Conservation (phyloP, 2,113 vertebrate species). For the Ageneiosus marmoratus region DNA sequence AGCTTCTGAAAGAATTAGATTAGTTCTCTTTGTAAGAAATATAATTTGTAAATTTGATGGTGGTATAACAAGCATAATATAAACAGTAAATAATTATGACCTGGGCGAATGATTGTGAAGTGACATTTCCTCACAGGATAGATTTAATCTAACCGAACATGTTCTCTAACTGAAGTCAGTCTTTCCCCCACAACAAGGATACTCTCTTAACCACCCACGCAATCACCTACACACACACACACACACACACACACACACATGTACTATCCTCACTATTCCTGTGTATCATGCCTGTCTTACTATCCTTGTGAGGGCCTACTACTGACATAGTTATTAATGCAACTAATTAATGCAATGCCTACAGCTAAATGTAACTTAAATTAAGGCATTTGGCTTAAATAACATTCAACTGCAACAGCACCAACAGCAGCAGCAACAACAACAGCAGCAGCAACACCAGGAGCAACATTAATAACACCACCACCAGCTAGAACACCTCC, state of each 20-base stretch:
- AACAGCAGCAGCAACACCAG: too few species aligned
- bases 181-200: slow-evolving; percentile 21
- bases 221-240: neutral
- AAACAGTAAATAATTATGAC: slow-evolving; percentile 67
- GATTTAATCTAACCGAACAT: slow-evolving; percentile 32
- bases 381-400: neutral
- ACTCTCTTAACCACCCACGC: neutral
- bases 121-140: slow-evolving; percentile 36
- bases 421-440: too few species aligned
- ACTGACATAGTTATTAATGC: neutral
- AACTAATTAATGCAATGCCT: neutral
- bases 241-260: neutral
- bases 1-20: slow-evolving; percentile 76
- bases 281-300: neutral
- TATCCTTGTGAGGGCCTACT: neutral
- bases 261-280: neutral
- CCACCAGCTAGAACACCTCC: too few species aligned
- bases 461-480: too few species aligned
- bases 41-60: slow-evolving; percentile 65
- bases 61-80: slow-evolving; percentile 66
- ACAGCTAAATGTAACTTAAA: neutral
- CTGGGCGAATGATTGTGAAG: slow-evolving; percentile 25
- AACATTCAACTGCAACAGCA: too few species aligned
- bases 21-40: slow-evolving; percentile 70
- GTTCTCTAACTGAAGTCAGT: slow-evolving; percentile 17